Evolutionary conservation across 2,888 invertebrate species (phyloP), one percentile per base, ranked within the genome.

Genomic region (Cephalotes varians): DNA sequence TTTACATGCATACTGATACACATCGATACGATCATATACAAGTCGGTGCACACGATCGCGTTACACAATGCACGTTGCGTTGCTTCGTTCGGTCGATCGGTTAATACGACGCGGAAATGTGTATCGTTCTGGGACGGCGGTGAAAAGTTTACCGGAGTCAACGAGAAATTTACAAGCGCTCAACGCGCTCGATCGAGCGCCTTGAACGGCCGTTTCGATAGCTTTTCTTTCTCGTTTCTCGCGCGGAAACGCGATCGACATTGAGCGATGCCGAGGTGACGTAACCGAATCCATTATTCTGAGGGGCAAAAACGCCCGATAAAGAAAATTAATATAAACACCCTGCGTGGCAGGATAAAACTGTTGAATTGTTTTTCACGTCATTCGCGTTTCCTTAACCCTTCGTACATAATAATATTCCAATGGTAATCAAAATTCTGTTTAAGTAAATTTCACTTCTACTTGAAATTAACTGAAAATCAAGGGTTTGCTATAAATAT

Each of bases 131-230:
- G 49, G 69, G 54, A 65, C 40, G 54, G 18, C 21, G 73, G 21
- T 34, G 76, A 67, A 76, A 76, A 76, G 76, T 76, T 69, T 69
- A 31, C 69, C 69, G 69, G 67, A 79, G 71, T 79, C 69, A 69
- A 56, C 77, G 77, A 79, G 77, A 69, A 69, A 79, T 79, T 79
- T 79, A 69, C 77, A 77, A 34, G 69, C 77, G 69, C 56, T 77
- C 69, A 69, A n/a, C 56, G 56, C 56, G 56, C 69, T 69, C 77
- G 77, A 56, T 56, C 69, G 69, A 69, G 9, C 77, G 18, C 34
- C 69, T 21, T 18, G 69, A 69, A 77, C 77, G 40, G 21, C 67
- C 62, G 21, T 28, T 49, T 25, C 25, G 37, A 54, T 54, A 44
- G 56, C 77, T 69, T 69, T 56, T 77, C 56, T 69, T 77, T 69